Conservation (phyloP, 2,888 invertebrate genomes). For the Phyto melanocephala region DNA sequence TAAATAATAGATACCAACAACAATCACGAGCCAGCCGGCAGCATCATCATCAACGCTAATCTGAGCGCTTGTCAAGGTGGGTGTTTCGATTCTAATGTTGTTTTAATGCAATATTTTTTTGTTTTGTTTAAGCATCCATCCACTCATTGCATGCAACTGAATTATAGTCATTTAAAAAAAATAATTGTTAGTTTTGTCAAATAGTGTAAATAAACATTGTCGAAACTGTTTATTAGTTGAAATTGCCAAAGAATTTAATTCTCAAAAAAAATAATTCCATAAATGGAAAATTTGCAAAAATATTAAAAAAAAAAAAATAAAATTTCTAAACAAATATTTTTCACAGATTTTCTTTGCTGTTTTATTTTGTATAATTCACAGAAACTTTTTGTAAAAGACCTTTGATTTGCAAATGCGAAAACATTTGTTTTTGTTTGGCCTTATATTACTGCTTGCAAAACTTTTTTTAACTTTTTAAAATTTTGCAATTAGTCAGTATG, state of each 20-base stretch:
- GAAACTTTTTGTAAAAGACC: no score
- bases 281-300: no score
- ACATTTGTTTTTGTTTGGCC: no score
- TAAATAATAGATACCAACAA: conserved; percentile 14
- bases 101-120: conserved; percentile 10
- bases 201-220: conserved; percentile 13
- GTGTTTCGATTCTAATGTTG: conserved; percentile 1
- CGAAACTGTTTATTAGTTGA: conserved; percentile 22
- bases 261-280: no score
- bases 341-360: no score
- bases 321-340: no score
- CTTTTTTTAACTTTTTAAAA: no score
- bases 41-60: neutral
- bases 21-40: neutral
- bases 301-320: no score
- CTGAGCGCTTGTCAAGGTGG: conserved; percentile 7
- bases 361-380: no score
- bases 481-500: no score
- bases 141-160: neutral
- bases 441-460: no score
- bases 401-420: no score
- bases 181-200: neutral
- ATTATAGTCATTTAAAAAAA: neutral
- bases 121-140: neutral
- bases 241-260: neutral